Percentiles rank a stretch among this genome's conserved stretches.
These are phyloP conservation scores for Hapalemur alaotrensis DNA, from an alignment of 2,797 vertebrate genomes.

Conservation along the genomic window DNA sequence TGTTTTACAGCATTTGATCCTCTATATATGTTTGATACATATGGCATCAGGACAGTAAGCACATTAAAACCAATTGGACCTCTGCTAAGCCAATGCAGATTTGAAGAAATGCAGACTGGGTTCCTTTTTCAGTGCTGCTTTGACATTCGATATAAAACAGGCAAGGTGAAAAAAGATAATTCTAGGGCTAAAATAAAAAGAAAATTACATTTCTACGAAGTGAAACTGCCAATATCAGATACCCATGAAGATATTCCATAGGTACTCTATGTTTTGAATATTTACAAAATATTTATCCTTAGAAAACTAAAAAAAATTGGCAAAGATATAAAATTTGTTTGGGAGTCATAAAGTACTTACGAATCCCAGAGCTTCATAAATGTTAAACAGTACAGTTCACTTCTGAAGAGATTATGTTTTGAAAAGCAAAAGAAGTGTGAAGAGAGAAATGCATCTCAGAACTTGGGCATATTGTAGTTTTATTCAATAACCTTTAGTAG, in stretches of 20 bases:
- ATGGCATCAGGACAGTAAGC: not conserved
- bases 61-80: not conserved
- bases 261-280: not conserved
- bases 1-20: not conserved
- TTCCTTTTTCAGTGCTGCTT: not conserved
- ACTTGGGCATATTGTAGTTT: not conserved
- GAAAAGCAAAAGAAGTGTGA: constrained; percentile 16
- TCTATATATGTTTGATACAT: not conserved
- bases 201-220: not conserved
- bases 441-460: not conserved
- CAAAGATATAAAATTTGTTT: not conserved
- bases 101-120: not conserved
- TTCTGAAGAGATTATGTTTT: not conserved
- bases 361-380: not conserved
- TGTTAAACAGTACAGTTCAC: not conserved
- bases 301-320: constrained; percentile 4
- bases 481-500: not conserved
- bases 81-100: not conserved
- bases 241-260: not conserved
- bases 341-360: not conserved
- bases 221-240: not conserved
- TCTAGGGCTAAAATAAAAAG: not conserved
- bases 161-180: not conserved
- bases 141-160: not conserved
- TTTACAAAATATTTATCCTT: constrained; percentile 5